Conservation (phyloP, 2,113 vertebrate species). For the Mormyrus lacerda region DNA sequence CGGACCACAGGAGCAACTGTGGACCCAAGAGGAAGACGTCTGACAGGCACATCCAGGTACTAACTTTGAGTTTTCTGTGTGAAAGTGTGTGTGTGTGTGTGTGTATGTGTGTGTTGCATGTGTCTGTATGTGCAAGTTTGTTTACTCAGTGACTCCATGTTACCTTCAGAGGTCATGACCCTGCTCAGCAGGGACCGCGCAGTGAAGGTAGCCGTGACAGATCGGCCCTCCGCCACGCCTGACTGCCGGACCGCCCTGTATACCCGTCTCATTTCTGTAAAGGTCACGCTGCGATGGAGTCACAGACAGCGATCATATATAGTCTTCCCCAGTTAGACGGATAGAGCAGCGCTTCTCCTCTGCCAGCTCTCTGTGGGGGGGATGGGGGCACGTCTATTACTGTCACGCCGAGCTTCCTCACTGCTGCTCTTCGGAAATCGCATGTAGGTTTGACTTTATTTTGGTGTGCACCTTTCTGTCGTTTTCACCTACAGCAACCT, state of each 20-base stretch:
- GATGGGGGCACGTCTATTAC: neutral
- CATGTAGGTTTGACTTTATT: neutral
- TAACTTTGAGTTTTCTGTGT: neutral
- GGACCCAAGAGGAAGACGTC: neutral
- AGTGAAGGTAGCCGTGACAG: neutral
- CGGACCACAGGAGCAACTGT: neutral
- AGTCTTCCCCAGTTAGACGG: neutral
- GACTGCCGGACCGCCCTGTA: neutral
- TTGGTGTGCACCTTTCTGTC: neutral
- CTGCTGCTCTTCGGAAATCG: neutral
- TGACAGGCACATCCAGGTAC: neutral
- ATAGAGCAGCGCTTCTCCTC: neutral
- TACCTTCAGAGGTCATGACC: neutral
- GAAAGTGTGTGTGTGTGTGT: neutral
- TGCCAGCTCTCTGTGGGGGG: neutral
- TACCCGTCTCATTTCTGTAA: neutral
- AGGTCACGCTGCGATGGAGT: neutral
- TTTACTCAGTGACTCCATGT: neutral
- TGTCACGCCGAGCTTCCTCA: neutral
- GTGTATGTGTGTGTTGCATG: neutral
- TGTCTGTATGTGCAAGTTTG: neutral
- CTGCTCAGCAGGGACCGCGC: neutral
- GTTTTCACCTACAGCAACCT: neutral
- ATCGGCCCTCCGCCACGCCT: neutral
- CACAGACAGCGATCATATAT: slow-evolving; percentile 7